Conservation (phyloP, 2,113 vertebrate genomes). For the Xiphophorus couchianus region DNA sequence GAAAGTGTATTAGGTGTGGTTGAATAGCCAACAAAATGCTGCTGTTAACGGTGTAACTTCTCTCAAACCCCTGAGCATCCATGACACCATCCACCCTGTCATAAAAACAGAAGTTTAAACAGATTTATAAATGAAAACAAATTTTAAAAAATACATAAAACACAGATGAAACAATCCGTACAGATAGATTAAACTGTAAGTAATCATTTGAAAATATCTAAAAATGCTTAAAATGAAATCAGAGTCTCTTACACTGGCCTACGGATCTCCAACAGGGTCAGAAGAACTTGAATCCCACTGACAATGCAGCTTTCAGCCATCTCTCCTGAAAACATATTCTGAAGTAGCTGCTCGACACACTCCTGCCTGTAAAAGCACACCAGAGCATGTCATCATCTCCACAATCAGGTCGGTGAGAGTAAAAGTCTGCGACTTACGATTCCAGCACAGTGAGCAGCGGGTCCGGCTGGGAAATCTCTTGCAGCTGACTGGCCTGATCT, state of each 20-base stretch:
- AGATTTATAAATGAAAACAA: background rate
- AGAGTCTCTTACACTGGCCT: constrained; percentile 83
- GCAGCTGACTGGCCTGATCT: constrained; percentile 91
- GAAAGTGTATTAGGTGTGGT: constrained; percentile 92
- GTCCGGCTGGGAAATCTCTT: constrained; percentile 88
- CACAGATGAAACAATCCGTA: constrained; percentile 1
- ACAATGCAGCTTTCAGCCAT: constrained; percentile 89
- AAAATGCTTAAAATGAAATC: background rate
- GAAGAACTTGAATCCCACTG: constrained; percentile 92
- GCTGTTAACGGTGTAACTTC: constrained; percentile 85
- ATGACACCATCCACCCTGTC: constrained; percentile 78
- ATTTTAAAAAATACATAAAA: background rate
- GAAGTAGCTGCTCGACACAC: constrained; percentile 91
- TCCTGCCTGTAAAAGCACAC: constrained; percentile 83
- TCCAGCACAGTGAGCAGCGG: constrained; percentile 90
- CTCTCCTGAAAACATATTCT: constrained; percentile 92
- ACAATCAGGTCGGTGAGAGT: background rate
- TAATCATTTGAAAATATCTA: background rate
- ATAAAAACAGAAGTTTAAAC: constrained; percentile 23
- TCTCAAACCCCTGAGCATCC: constrained; percentile 82
- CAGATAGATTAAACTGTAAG: background rate
- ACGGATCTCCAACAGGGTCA: constrained; percentile 90
- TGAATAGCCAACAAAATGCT: constrained; percentile 89
- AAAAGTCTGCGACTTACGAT: constrained; percentile 83
- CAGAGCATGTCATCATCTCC: background rate